Evolutionary conservation across 2,888 invertebrate genomes (phyloP).

Genomic region (Rotaria magnacalcarata): DNA sequence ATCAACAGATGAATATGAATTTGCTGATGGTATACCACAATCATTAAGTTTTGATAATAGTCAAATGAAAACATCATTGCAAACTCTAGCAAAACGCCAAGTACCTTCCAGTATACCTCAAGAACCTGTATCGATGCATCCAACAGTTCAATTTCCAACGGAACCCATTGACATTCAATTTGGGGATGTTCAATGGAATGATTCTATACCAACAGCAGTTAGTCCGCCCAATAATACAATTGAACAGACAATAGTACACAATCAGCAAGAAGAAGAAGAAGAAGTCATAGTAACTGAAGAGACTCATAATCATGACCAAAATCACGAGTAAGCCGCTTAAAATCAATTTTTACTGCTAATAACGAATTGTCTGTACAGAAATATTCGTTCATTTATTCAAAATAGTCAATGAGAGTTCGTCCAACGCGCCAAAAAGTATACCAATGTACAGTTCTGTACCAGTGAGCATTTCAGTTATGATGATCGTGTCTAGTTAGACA

Average conservation of each 20-base stretch:
- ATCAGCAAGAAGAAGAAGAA: background rate
- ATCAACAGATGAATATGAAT: background rate
- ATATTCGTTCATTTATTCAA: too few species aligned
- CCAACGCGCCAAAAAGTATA: too few species aligned
- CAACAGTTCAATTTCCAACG: background rate
- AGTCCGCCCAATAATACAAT: background rate
- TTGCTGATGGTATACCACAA: background rate
- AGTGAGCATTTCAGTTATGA: too few species aligned
- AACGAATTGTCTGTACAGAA: too few species aligned
- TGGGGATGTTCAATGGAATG: conserved; percentile 27
- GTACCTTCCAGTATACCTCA: background rate
- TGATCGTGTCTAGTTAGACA: too few species aligned
- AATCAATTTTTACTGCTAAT: too few species aligned
- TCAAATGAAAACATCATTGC: background rate
- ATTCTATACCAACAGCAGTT: background rate
- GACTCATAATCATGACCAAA: background rate
- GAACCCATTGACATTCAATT: conserved; percentile 24
- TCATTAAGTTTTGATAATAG: background rate
- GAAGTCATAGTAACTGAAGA: background rate
- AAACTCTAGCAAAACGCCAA: background rate
- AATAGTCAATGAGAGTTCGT: too few species aligned
- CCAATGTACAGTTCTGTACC: too few species aligned
- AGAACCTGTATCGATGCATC: conserved; percentile 20
- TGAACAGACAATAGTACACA: background rate
- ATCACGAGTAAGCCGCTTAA: background rate